Base-by-base conservation (phyloP, 2,888 invertebrate species). In the Cartodere bifasciata region DNA sequence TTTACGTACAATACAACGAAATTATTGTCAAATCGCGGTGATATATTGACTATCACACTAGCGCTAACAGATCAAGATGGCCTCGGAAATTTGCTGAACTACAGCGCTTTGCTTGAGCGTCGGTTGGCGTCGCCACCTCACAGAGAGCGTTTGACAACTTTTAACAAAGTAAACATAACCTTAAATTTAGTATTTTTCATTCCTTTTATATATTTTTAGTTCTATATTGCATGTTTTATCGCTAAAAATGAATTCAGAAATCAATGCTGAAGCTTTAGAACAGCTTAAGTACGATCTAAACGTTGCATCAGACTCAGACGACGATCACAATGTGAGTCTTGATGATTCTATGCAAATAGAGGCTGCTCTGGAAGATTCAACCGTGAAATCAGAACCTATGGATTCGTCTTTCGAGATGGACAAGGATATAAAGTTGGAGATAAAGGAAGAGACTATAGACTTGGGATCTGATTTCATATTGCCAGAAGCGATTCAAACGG, bases 301-400 rank as follows among this genome's bases (percentile, higher is more conserved):
- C 35, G 49, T 45, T 31, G 45, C 50, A 12, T 58, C 57, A 0
- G 57, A 56, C 31, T 50, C 49, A 1, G 59, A 60, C 32, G 32
- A 39, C 22, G 98, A 97, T 32, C 91, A 92, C 69, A 94, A 94
- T 53, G 87, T 94, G 48, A 95, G 97, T n/a, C 98, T 98, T 60
- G 98, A 98, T 59, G 98, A 98, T 60, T 98, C 97, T 65, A 98
- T 98, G 97, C 98, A 98, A 58, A 69, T 98, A 59, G 97, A 98
- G 57, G 95, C 98, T 47, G 91, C 95, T 2, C 95, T 94, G 55
- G 98, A 98, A 61, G 81, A 85, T 42, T 79, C 10, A 16, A n/a
- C 22, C 21, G 13, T 22, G 11, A 15, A 21, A 26, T 23, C 23
- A 28, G 33, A 24, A 23, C 23, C 10, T 28, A 31, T 26, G 24